A percentile compares a stretch with the other conserved stretches of the same genome.
These are phyloP conservation scores for Acronicta alni DNA, from an alignment of 2,888 invertebrate genomes.

Conservation along the genomic window DNA sequence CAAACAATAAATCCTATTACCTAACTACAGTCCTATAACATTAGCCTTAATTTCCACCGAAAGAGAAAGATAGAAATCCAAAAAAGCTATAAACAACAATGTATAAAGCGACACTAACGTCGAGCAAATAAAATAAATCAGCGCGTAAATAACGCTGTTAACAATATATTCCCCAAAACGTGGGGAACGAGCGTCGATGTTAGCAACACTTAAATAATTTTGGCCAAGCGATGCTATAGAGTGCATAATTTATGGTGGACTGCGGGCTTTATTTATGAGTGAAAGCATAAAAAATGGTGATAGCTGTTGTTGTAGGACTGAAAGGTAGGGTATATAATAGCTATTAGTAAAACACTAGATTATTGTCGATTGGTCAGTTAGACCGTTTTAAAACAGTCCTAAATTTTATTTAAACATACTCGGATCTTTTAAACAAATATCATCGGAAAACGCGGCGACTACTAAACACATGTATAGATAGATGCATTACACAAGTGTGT, in stretches of 20 bases:
- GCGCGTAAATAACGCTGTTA: conserved; percentile 79
- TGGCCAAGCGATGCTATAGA: conserved; percentile 64
- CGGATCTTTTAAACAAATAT: no score
- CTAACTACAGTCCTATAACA: conserved; percentile 16
- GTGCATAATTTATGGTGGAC: conserved; percentile 62
- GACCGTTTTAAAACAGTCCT: no score
- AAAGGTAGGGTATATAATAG: conserved; percentile 37
- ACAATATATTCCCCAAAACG: conserved; percentile 74
- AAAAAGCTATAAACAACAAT: conserved; percentile 55
- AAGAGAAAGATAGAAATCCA: conserved; percentile 45
- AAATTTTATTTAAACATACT: no score
- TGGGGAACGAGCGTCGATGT: conserved; percentile 70
- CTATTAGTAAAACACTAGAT: conserved; percentile 23
- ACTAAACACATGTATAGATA: no score
- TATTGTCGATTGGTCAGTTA: no score
- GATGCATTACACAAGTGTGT: no score
- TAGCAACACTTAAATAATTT: conserved; percentile 77
- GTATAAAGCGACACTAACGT: conserved; percentile 56
- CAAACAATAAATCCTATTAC: conserved; percentile 30
- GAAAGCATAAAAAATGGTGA: conserved; percentile 43
- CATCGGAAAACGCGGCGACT: no score
- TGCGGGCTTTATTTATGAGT: conserved; percentile 52
- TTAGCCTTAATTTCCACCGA: conserved; percentile 48
- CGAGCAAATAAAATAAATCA: conserved; percentile 76
- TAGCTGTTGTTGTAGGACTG: conserved; percentile 40